A percentile compares a stretch with the other conserved stretches of the same genome.
phyloP scores from a whole-genome alignment of 2,113 vertebrate genomes.

The Suricata suricatta region DNA sequence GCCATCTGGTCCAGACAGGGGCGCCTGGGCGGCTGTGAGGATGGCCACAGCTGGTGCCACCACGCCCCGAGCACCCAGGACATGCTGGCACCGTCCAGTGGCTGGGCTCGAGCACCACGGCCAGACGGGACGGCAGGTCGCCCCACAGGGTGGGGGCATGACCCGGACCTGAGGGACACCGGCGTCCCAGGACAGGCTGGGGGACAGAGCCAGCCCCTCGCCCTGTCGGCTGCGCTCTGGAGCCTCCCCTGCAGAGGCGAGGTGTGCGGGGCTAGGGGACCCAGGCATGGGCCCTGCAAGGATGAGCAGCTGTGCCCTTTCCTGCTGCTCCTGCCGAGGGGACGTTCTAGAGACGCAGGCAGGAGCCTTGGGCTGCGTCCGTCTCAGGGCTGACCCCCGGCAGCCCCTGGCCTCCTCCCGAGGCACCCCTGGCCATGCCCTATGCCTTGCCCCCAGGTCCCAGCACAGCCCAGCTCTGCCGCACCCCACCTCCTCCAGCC shows the following conservation, averaged over 20 bases:
- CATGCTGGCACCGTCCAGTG: background rate
- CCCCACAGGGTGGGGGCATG: background rate
- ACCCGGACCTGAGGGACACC: background rate
- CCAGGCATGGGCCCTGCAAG: background rate
- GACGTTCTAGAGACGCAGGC: background rate
- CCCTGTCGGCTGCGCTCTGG: accelerated
- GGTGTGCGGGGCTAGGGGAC: no score
- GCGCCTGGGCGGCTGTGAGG: background rate
- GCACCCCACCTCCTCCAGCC: background rate
- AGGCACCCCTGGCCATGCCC: background rate
- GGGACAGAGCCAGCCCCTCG: background rate
- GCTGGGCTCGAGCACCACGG: background rate
- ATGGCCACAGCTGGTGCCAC: no score
- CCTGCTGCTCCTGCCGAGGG: background rate
- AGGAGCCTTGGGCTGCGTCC: background rate
- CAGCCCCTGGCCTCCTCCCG: background rate
- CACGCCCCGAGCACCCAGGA: background rate
- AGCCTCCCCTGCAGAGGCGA: background rate
- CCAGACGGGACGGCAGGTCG: background rate
- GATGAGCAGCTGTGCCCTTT: background rate
- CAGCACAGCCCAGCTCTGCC: background rate
- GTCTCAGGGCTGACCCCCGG: background rate
- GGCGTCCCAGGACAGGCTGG: background rate
- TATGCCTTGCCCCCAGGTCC: background rate
- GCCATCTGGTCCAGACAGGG: accelerated